These are phyloP conservation scores for Axinella damicornis DNA, from an alignment of 37 sponge, comb jelly and placozoan genomes.

Conservation along the genomic window DNA sequence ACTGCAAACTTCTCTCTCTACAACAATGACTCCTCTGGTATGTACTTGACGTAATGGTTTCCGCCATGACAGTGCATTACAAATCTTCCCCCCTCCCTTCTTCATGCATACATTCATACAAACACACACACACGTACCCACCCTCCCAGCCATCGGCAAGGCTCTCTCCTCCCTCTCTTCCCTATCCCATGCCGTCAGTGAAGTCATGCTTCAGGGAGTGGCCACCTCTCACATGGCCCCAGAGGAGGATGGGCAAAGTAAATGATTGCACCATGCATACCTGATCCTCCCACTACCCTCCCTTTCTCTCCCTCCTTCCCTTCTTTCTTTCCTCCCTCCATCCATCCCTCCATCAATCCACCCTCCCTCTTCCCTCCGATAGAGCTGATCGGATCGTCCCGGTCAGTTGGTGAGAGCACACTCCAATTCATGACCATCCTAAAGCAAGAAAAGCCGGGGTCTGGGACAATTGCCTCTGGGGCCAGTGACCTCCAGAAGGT, in stretches of 20 bases:
- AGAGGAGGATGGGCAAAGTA: slow-evolving; percentile 57
- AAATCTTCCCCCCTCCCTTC: neutral
- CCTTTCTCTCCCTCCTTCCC: no score
- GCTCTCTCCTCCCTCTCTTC: slow-evolving; percentile 52
- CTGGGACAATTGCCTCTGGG: slow-evolving; percentile 45
- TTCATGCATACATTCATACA: neutral
- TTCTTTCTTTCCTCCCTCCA: neutral
- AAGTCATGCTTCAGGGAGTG: slow-evolving; percentile 63
- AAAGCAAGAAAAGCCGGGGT: slow-evolving; percentile 61
- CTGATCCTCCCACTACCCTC: no score
- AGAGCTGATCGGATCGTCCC: slow-evolving; percentile 51
- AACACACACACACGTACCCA: neutral
- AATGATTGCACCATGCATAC: no score
- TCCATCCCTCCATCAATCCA: neutral
- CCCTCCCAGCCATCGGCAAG: slow-evolving; percentile 25
- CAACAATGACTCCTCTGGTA: slow-evolving; percentile 56
- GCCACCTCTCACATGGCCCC: slow-evolving; percentile 58
- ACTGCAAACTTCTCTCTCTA: slow-evolving; percentile 42
- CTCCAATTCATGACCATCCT: slow-evolving; percentile 50
- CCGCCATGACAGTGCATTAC: neutral
- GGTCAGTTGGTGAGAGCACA: slow-evolving; percentile 34
- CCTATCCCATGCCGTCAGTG: slow-evolving; percentile 47
- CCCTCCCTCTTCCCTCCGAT: neutral
- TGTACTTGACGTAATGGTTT: neutral
- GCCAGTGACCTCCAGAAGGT: slow-evolving; percentile 50